Evolutionary conservation across 2,888 invertebrate genomes (phyloP), one percentile per base, ranked within the genome.

Genomic region (Seladonia tumulorum): DNA sequence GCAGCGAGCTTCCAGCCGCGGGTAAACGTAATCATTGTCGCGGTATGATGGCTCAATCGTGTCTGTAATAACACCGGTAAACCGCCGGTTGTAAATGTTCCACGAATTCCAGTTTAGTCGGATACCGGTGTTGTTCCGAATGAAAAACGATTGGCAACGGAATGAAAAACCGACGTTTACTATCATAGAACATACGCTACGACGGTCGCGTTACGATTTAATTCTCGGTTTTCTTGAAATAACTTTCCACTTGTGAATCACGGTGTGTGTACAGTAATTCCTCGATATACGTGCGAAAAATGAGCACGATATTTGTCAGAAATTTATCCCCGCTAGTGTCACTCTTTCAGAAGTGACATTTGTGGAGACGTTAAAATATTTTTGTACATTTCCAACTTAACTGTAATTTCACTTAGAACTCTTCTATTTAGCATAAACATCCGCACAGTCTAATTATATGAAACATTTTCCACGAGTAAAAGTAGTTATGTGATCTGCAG

Each of bases 21-120:
- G 83, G 74, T 83, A 71, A 83, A 79, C 75, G 84, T 79, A 85
- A 85, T 85, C 83, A 76, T 83, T 85, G 78, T 83, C 75, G 75
- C 83, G 83, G 71, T 71, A 77, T 47, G 83, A 83, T 72, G 75
- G 47, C 39, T 75, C 76, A 77, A 84, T 82, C 83, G 68, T 84
- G 73, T 74, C 53, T 60, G 68, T 42, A 73, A 29, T 42, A 60
- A 82, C 60, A 68, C 73, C 73, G 60, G 66, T 35, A 3, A 82
- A 60, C 68, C 47, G 10, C 83, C 83, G 73, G 35, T 63, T 70
- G 8, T 29, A 76, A 78, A 83, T 72, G 53, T 39, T 60, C 63
- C 16, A 29, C 29, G 25, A 22, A 18, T 29, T 22, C 14, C 10
- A 45, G 77, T 66, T 47, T 57, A 7, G 45, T 57, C 63, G 74